Evolutionary conservation across 1,140 invertebrate species (phyloP), one percentile per base, ranked within the genome.

Genomic region (Drosophila funebris): DNA sequence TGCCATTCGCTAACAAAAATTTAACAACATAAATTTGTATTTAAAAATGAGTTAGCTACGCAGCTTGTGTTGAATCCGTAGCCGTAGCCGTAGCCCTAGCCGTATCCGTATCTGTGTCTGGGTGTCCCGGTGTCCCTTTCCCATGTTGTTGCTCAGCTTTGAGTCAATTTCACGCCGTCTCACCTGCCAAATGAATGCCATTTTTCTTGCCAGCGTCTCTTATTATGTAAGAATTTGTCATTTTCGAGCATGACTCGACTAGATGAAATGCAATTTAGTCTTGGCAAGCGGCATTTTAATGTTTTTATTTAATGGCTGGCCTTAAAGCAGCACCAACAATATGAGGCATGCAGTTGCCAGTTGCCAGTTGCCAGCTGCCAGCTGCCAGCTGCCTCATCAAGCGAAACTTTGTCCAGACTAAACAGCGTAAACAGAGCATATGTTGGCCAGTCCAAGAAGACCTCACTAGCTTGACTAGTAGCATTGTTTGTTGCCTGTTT

Each of bases 191-290:
- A 87, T 87, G 78, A 77, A 70, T 39, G 39, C 76, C 75, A 87
- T 87, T 87, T 87, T 63, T 87, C 83, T 85, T 71, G 27, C 2
- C 41, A 20, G 16, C 73, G 36, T 60, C 63, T 36, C 54, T 78
- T 84, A 83, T 82, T 82, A 84, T 87, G 83, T 72, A 75, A 63
- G 71, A 81, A 82, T 87, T 87, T 88, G 82, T 88, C 78, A 85
- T 85, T 87, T 85, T 54, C 72, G 37, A 83, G 78, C 73, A 74
- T 69, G 71, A 66, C 60, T 53, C 60, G 63, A 64, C 60, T 72
- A 75, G 70, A 66, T 68, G 63, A 71, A 87, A 87, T 87, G 81
- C 83, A 85, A 85, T 85, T 85, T 85, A 78, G 53, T 7, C 41
- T 16, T 27, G 52, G 44, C 60, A 60, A 46, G 41, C 56, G 70